Base-by-base conservation (phyloP, 2,113 vertebrate genomes). In the Hydrolagus affinis region DNA sequence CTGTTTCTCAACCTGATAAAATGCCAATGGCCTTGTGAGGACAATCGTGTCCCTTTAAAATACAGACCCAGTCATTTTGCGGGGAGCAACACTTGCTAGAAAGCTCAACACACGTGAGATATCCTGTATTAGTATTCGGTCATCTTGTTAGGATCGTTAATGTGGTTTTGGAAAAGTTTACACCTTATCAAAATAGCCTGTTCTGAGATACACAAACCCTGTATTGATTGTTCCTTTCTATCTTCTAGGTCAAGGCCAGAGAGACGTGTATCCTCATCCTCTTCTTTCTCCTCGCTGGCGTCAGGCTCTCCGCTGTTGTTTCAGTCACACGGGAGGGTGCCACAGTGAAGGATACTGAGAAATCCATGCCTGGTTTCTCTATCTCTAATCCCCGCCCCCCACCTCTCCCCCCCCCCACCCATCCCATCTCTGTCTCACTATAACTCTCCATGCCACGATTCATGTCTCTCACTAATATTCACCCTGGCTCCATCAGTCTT, bases 181-280 rank as follows among this genome's bases (percentile, higher is more conserved):
- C 60, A 11, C 59, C 19, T 74, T 44, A 15, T 75, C 17, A 56
- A 66, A 28, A 66, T 11, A 66, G 66, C 66, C 25, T 28, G 2
- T 1, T 17, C 64, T 83, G 78, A 8, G 32, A 66, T 19, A 83
- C 44, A 10, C 11, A 17, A 83, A 83, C 28, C 21, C 60, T 28
- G 66, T 68, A 25, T 80, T 80, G 62, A 11, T 66, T 78, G 14
- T 4, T 6, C 72, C 62, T 87, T 21, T 87, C 80, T 57, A 85
- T 32, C 73, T 59, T 87, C 30, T 92, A 98, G 97, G 97, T 97
- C 94, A 89, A 97, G 96, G 93, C 91, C 90, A 8, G 93, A 94
- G 0, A 94, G 94, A 87, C 90, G 91, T 64, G 90, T 96, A 89
- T 90, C 95, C 0, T 92, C 96, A 85, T 95, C 96, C 8, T 89